Base-by-base conservation (phyloP, 2,113 vertebrate species). In the Brevimyrus niger region DNA sequence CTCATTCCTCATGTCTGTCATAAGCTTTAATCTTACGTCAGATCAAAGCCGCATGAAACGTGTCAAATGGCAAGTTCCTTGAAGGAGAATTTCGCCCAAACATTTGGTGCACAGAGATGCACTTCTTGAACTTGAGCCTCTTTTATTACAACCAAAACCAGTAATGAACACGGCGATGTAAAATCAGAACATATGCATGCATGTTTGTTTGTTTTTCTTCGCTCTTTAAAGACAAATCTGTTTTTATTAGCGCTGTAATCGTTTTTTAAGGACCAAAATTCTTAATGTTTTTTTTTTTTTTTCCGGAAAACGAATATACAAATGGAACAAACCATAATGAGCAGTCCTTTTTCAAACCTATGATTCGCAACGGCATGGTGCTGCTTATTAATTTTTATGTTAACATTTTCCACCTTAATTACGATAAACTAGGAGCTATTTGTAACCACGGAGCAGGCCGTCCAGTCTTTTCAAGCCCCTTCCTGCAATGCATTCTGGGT, bases 171-270 rank as follows among this genome's bases (percentile, higher is more conserved):
- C 65, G 86, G 44, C 23, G 53, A 87, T 10, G 55, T 23, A 87
- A 87, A 87, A 35, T 42, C 48, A 44, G 86, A 87, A 61, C 86
- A 87, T 87, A 31, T 87, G 86, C 8, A 61, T 10, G 35, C 51
- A 87, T 87, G 55, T 61, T 87, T 87, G 55, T 58, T 87, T 87
- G 31, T 61, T 87, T 87, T 58, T 61, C 86, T 61, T 61, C 10
- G 4, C 85, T 87, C 85, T 87, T 50, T 53, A 87, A 87, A 87
- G 85, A 87, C 85, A 53, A 87, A 53, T 87, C 47, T 85, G 83
- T 48, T 87, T 87, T 87, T 87, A 84, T 47, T 84, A 47, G 82
- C 3, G 82, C 21, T 46, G 82, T 84, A 84, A 84, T 84, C 0
- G 44, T 84, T 84, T 84, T 84, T 23, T 84, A 84, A 47, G 44